phyloP scores from a whole-genome alignment of 2,113 vertebrate species.

The Macrotis lagotis region DNA sequence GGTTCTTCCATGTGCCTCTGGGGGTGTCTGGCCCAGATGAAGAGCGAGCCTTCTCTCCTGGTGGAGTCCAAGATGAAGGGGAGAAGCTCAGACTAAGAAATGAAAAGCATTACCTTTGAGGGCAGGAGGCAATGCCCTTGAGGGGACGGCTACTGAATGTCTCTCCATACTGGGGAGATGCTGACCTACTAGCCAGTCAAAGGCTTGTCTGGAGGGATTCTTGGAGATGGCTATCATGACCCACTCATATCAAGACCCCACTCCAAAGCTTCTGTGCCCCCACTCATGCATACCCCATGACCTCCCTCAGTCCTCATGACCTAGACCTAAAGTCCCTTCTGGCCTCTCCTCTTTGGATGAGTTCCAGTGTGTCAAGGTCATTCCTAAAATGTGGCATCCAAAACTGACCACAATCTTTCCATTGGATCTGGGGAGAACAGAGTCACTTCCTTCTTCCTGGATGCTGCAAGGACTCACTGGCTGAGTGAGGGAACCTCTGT shows the following conservation, averaged over 20 bases:
- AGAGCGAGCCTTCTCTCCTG: background rate
- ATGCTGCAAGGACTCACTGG: background rate
- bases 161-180: background rate
- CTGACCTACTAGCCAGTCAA: background rate
- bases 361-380: no score
- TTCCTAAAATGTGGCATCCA: background rate
- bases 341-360: no score
- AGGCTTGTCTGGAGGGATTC: no score
- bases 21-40: conserved; percentile 28
- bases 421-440: background rate
- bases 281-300: no score
- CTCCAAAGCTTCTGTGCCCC: background rate
- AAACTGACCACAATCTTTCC: background rate
- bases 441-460: background rate
- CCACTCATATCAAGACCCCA: no score
- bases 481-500: background rate
- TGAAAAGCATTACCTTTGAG: background rate
- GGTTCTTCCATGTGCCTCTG: conserved; percentile 57
- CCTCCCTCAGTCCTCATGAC: background rate
- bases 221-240: no score
- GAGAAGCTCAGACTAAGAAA: background rate
- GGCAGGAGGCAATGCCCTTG: background rate
- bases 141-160: background rate
- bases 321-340: background rate
- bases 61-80: background rate